Percentiles rank a stretch among this genome's conserved stretches.
phyloP scores from a whole-genome alignment of 1,140 invertebrate species.

The Goniozus legneri region DNA sequence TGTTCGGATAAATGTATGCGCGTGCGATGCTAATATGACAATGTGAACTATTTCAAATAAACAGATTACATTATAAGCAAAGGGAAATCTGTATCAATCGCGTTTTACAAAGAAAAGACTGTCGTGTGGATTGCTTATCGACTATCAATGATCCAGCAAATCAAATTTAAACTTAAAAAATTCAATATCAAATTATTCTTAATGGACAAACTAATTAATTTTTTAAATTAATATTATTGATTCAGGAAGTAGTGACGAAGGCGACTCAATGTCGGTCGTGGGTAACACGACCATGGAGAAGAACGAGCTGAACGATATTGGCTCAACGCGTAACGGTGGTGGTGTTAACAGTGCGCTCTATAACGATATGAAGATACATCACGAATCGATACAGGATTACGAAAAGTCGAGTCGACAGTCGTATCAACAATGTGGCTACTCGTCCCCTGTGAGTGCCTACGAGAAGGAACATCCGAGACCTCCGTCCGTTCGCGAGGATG shows the following conservation, averaged over 20 bases:
- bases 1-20: too few relatives aligned
- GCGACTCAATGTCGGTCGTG: slow-evolving; percentile 32
- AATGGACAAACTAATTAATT: background rate
- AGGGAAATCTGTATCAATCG: background rate
- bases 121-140: too few relatives aligned
- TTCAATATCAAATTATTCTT: too few relatives aligned
- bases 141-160: too few relatives aligned
- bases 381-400: background rate
- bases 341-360: slow-evolving; percentile 4
- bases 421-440: slow-evolving; percentile 6
- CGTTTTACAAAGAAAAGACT: too few relatives aligned
- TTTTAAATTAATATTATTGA: slow-evolving; percentile 9
- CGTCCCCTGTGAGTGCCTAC: slow-evolving; percentile 15
- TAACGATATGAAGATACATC: background rate
- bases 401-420: slow-evolving; percentile 4
- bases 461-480: slow-evolving; percentile 19
- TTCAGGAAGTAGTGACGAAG: slow-evolving; percentile 52
- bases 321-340: slow-evolving; percentile 29
- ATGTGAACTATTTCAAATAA: too few relatives aligned
- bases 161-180: too few relatives aligned
- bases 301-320: slow-evolving; percentile 37
- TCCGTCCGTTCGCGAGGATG: slow-evolving; percentile 24
- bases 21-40: too few relatives aligned
- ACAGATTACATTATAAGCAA: too few relatives aligned
- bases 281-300: slow-evolving; percentile 21